These are phyloP conservation scores for Aradus depressus DNA, from an alignment of 2,888 invertebrate genomes.

Conservation along the genomic window DNA sequence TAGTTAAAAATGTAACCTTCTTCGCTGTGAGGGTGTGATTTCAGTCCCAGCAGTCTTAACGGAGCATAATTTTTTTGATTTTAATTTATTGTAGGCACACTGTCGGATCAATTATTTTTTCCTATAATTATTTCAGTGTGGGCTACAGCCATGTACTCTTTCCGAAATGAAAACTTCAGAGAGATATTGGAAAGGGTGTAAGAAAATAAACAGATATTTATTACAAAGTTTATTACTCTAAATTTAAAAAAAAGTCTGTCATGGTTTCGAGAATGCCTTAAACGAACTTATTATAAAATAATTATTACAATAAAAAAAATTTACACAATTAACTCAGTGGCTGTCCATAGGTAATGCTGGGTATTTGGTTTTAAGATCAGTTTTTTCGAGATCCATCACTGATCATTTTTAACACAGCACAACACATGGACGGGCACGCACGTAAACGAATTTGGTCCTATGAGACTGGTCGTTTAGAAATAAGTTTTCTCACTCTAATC, in stretches of 20 bases:
- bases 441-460: constrained; percentile 1
- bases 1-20: no score
- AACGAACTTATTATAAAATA: background rate
- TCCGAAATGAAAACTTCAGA: no score
- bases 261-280: constrained; percentile 5
- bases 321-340: constrained; percentile 16
- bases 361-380: background rate
- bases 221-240: background rate
- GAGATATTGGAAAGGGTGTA: no score
- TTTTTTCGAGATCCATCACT: background rate
- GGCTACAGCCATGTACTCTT: no score
- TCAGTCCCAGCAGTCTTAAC: no score
- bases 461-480: constrained; percentile 7
- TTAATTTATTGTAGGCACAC: no score
- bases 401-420: background rate
- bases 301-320: constrained; percentile 1
- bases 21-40: no score
- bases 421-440: constrained; percentile 20
- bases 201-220: no score
- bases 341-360: constrained; percentile 14
- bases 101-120: no score
- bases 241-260: constrained; percentile 3
- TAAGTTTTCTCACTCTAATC: constrained; percentile 17
- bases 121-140: no score
- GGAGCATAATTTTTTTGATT: no score